Percentiles rank a stretch among this genome's conserved stretches.
phyloP scores from a whole-genome alignment of 2,797 vertebrate genomes.

The Urocyon cinereoargenteus region DNA sequence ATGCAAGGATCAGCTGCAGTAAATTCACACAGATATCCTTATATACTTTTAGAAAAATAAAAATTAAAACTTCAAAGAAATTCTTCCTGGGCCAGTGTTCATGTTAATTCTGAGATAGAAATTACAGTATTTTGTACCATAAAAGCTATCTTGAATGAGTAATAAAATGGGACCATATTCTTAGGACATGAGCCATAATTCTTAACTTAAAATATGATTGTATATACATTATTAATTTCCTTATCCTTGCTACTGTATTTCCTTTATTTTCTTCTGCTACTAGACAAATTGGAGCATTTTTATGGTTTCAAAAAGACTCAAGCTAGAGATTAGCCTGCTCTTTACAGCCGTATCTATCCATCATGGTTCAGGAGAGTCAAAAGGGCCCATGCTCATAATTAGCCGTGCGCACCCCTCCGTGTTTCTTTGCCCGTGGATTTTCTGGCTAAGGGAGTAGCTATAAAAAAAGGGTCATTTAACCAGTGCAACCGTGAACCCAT shows the following conservation, averaged over 20 bases:
- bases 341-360: neutral
- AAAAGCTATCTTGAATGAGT: neutral
- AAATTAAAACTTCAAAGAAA: neutral
- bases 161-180: slow-evolving; percentile 22
- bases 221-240: neutral
- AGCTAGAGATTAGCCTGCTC: neutral
- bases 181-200: slow-evolving; percentile 16
- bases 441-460: neutral
- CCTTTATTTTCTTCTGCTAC: neutral
- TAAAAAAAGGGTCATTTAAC: slow-evolving; percentile 7
- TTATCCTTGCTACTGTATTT: slow-evolving; percentile 12
- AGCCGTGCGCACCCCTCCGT: neutral
- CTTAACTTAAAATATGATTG: neutral
- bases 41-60: neutral
- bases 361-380: neutral
- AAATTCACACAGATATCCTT: neutral
- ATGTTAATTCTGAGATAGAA: slow-evolving; percentile 26
- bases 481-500: neutral
- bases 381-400: neutral
- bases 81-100: neutral
- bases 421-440: neutral
- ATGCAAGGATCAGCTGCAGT: neutral
- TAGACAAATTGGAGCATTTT: neutral
- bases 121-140: neutral
- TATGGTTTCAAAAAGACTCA: neutral